Percentiles rank a stretch among this genome's conserved stretches.
Conservation (phyloP, 2,797 vertebrate species). For the Notoglanidium macrostoma region DNA sequence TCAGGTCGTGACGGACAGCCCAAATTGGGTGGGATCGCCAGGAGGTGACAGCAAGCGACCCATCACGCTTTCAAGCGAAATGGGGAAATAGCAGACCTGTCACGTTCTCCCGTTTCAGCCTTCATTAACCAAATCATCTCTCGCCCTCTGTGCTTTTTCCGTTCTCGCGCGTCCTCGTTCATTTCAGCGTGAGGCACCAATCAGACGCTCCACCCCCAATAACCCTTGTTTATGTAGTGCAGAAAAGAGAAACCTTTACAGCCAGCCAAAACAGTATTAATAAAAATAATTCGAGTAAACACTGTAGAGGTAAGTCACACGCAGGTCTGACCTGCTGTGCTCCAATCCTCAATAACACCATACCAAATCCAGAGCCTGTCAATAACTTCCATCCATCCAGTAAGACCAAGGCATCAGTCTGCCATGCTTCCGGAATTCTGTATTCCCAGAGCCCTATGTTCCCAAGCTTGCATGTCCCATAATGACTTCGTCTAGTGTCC, state of each 20-base stretch:
- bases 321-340: neutral
- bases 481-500: neutral
- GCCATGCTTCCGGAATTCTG: no score
- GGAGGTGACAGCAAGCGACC: constrained; percentile 50
- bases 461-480: neutral
- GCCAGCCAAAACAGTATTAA: neutral
- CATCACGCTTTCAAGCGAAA: constrained; percentile 46
- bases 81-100: constrained; percentile 57
- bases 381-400: no score
- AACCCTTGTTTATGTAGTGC: constrained; percentile 35
- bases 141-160: neutral
- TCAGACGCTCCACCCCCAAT: constrained; percentile 38
- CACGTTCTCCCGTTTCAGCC: constrained; percentile 42
- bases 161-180: neutral
- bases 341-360: neutral
- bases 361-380: neutral
- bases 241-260: constrained; percentile 16
- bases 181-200: neutral
- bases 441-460: neutral
- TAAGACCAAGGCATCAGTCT: no score
- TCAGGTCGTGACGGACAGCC: constrained; percentile 50
- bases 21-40: constrained; percentile 48
- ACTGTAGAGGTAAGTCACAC: neutral
- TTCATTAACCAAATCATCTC: constrained; percentile 57
- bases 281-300: neutral